phyloP scores from a whole-genome alignment of 1,140 invertebrate species.

The Lamellibrachia luymesi region DNA sequence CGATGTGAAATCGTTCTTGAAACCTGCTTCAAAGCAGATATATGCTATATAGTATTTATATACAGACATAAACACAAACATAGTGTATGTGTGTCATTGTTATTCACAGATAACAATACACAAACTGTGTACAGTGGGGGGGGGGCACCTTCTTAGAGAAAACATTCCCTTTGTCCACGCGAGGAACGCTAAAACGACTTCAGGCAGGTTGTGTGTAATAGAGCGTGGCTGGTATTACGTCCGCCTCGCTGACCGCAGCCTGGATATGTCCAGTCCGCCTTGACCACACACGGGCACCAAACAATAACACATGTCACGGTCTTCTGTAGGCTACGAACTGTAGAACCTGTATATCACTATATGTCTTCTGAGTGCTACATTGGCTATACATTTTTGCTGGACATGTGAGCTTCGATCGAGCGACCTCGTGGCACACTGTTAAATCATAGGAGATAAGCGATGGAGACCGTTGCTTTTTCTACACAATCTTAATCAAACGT shows the following conservation, averaged over 20 bases:
- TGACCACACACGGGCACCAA: not conserved
- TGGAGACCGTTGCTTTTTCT: not conserved
- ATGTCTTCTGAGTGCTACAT: not conserved
- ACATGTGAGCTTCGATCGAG: not conserved
- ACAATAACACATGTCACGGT: not conserved
- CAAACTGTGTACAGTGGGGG: not conserved
- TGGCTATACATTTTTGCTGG: not conserved
- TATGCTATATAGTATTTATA: not conserved
- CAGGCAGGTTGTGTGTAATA: not conserved
- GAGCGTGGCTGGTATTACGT: not conserved
- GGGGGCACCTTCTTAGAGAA: not conserved
- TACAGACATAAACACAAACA: too few relatives aligned
- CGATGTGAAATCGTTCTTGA: not conserved
- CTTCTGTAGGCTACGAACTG: not conserved
- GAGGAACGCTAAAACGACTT: not conserved
- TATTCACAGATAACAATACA: not conserved
- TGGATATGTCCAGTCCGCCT: not conserved
- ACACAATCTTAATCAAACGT: not conserved
- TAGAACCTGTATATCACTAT: not conserved
- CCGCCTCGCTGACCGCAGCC: not conserved
- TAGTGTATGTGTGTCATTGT: too few relatives aligned
- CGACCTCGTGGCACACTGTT: not conserved
- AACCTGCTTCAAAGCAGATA: not conserved
- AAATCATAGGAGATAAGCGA: not conserved
- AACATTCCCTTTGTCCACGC: not conserved